Base-by-base conservation (phyloP, 2,113 vertebrate species). In the Campylomormyrus tamandua region DNA sequence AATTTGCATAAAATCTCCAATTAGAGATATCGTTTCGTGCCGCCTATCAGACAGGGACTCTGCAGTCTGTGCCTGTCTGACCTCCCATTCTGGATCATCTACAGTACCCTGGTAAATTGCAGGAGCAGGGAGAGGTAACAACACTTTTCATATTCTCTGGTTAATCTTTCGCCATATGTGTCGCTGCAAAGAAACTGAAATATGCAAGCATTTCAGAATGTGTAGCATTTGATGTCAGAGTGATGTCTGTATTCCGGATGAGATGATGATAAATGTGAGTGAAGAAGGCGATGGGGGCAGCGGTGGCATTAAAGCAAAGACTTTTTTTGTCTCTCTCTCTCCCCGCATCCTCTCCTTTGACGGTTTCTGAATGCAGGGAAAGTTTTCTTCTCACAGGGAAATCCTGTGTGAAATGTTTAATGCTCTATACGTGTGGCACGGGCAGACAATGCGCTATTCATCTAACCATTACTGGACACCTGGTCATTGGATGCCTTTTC, bases 391-490 rank as follows among this genome's bases (percentile, higher is more conserved):
- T 31, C 66, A 88, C 90, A 66, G 56, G 45, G 52, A 96, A 94
- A 94, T 92, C 93, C 95, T 93, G 94, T 93, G 94, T 92, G 86
- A 95, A 94, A 95, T 95, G 96, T 97, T 96, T 96, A 95, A 93
- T 89, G 94, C 96, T 96, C 96, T 96, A 95, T 96, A 96, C 96
- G 96, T 97, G 97, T 95, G 96, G 96, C 94, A 94, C 95, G 96
- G 96, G 95, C 90, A 89, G 94, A 97, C 96, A 97, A 97, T 95
- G 95, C 93, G 92, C 95, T 94, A 96, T 97, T 97, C 96, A 97
- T 96, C 96, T 97, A 96, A 96, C 96, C 96, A 96, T 97, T 97
- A 96, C 96, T 94, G 96, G 97, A 97, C 97, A 97, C 97, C 96
- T 96, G 97, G 96, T 97, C 96, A 96, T 96, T 95, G 94, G 95